Evolutionary conservation across 2,888 invertebrate genomes (phyloP).

Genomic region (Polylopha cassiicola): DNA sequence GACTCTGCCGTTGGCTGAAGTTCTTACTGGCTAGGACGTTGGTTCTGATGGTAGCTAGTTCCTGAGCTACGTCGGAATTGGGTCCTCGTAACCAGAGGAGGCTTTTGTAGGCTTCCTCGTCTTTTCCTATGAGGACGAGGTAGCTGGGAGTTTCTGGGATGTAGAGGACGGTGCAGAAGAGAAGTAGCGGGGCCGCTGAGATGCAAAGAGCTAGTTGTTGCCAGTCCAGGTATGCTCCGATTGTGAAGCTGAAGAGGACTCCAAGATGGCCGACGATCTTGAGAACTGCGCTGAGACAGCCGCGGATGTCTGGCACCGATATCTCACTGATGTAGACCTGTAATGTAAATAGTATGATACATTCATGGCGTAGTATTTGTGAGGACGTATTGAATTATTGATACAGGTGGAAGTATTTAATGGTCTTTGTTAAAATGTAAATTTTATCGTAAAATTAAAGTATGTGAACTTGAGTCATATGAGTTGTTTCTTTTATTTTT

Average conservation of each 20-base stretch:
- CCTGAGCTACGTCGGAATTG: slow-evolving; percentile 85
- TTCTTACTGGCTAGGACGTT: slow-evolving; percentile 79
- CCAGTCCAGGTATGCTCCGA: slow-evolving; percentile 91
- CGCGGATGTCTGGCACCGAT: slow-evolving; percentile 90
- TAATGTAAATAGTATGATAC: slow-evolving; percentile 30
- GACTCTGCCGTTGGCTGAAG: slow-evolving; percentile 67
- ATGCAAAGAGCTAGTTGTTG: slow-evolving; percentile 88
- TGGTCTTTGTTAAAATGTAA: too few relatives aligned
- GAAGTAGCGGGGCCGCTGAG: slow-evolving; percentile 85
- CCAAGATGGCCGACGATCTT: slow-evolving; percentile 92
- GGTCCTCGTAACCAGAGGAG: slow-evolving; percentile 90
- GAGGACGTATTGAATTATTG: too few relatives aligned
- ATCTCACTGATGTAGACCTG: slow-evolving; percentile 95
- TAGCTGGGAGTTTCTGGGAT: slow-evolving; percentile 94
- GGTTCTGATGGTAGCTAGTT: slow-evolving; percentile 82
- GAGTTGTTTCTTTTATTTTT: too few relatives aligned
- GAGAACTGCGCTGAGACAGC: slow-evolving; percentile 89
- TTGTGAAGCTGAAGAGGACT: slow-evolving; percentile 87
- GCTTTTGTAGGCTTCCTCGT: slow-evolving; percentile 80
- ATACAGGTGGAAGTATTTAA: too few relatives aligned
- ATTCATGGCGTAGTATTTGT: too few relatives aligned
- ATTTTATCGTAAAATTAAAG: too few relatives aligned
- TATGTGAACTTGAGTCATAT: too few relatives aligned
- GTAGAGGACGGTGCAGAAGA: slow-evolving; percentile 85
- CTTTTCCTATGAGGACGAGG: slow-evolving; percentile 85